Percentiles rank a stretch among this genome's conserved stretches.
phyloP scores from a whole-genome alignment of 2,113 vertebrate species.

The Motacilla tschutschensis region DNA sequence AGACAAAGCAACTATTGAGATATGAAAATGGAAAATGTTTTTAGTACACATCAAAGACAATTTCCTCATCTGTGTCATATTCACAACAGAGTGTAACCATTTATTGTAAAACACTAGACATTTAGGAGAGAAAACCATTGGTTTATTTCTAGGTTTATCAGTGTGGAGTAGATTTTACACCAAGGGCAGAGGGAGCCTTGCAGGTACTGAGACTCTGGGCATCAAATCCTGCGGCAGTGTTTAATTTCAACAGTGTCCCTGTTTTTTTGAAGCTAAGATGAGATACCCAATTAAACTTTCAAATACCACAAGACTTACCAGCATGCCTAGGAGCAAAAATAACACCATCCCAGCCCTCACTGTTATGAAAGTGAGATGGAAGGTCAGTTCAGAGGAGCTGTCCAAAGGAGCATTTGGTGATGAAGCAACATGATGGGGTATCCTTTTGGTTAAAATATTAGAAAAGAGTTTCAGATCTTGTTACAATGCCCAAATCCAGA shows the following conservation, averaged over 20 bases:
- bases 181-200: background rate
- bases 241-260: background rate
- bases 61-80: background rate
- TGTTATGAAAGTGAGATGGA: rapidly evolving
- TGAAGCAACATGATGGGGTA: background rate
- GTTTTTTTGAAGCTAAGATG: background rate
- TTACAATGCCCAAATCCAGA: background rate
- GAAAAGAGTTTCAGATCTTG: background rate
- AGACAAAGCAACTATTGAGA: background rate
- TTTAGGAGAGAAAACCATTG: background rate
- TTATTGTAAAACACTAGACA: background rate
- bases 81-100: background rate
- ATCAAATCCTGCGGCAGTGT: background rate
- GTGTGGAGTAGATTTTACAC: background rate
- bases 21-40: background rate
- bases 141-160: background rate
- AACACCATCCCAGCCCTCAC: background rate
- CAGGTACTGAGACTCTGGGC: background rate
- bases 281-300: background rate
- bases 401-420: background rate
- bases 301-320: background rate
- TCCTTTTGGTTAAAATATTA: background rate
- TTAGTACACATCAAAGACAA: background rate
- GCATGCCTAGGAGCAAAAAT: background rate
- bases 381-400: background rate